phyloP scores from a whole-genome alignment of 2,113 vertebrate genomes.

The Chunga burmeisteri region DNA sequence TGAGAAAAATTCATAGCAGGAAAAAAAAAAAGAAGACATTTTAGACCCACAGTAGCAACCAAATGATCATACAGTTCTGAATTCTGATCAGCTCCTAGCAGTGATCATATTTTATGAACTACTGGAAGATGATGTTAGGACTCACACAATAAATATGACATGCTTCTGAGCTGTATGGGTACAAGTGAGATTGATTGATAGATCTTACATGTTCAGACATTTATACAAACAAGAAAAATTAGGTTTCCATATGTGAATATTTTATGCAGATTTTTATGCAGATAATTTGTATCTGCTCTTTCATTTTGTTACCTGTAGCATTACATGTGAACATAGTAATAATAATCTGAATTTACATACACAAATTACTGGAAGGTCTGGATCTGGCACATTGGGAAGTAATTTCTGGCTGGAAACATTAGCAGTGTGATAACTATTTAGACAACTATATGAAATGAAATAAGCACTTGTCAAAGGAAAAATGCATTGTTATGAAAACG shows the following conservation, averaged over 20 bases:
- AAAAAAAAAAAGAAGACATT: not conserved
- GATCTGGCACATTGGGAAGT: not conserved
- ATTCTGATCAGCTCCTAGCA: not conserved
- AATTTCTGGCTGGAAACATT: constrained; percentile 31
- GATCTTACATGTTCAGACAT: not conserved
- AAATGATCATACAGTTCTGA: not conserved
- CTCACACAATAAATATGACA: not conserved
- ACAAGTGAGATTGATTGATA: constrained; percentile 16
- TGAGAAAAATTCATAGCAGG: not conserved
- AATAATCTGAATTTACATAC: constrained; percentile 55
- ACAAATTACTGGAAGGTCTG: constrained; percentile 52
- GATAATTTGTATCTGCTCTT: constrained; percentile 46
- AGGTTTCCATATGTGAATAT: constrained; percentile 12
- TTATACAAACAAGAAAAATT: constrained; percentile 14
- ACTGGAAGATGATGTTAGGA: not conserved
- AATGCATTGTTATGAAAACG: constrained; percentile 20
- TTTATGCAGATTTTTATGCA: constrained; percentile 36
- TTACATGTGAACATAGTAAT: constrained; percentile 1
- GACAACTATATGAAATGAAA: constrained; percentile 35
- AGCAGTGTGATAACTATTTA: constrained; percentile 38
- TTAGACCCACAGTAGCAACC: not conserved
- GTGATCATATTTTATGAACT: not conserved
- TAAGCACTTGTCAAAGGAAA: constrained; percentile 41
- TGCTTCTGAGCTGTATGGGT: not conserved
- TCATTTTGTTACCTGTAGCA: constrained; percentile 45